Evolutionary conservation across 1,140 invertebrate species (phyloP).

Genomic region (Drosophila equinoxialis): DNA sequence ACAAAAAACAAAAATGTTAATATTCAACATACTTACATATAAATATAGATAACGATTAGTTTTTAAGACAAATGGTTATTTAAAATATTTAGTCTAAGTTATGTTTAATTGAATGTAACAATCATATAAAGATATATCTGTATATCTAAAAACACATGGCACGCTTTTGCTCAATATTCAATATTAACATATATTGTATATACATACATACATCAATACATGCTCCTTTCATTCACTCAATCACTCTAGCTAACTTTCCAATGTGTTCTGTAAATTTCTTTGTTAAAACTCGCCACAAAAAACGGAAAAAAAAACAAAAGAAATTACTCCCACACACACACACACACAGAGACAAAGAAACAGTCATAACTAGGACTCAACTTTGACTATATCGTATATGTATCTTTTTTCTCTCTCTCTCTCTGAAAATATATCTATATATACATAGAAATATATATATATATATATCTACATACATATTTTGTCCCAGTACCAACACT

Average conservation of each 20-base stretch:
- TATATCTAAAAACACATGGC: slow-evolving; percentile 36
- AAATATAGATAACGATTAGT: background rate
- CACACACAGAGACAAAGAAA: background rate
- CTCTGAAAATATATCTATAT: slow-evolving; percentile 22
- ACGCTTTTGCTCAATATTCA: slow-evolving; percentile 58
- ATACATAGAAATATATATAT: slow-evolving; percentile 12
- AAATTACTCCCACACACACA: slow-evolving; percentile 14
- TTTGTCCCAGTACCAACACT: slow-evolving; percentile 24
- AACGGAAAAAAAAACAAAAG: slow-evolving; percentile 15
- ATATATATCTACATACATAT: background rate
- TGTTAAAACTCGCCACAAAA: slow-evolving; percentile 41
- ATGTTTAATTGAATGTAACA: background rate
- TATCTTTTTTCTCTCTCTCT: slow-evolving; percentile 26
- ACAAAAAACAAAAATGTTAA: slow-evolving; percentile 4
- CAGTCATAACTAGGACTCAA: slow-evolving; percentile 24
- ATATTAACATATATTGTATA: slow-evolving; percentile 47
- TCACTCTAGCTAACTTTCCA: background rate
- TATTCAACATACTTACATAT: background rate
- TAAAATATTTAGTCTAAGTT: slow-evolving; percentile 39
- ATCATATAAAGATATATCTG: background rate
- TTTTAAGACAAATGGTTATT: slow-evolving; percentile 10
- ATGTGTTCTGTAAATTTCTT: slow-evolving; percentile 1
- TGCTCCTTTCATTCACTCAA: background rate
- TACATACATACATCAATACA: slow-evolving; percentile 35
- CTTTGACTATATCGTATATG: slow-evolving; percentile 36